Base-by-base conservation (phyloP, 2,888 invertebrate species). In the Thera britannica region DNA sequence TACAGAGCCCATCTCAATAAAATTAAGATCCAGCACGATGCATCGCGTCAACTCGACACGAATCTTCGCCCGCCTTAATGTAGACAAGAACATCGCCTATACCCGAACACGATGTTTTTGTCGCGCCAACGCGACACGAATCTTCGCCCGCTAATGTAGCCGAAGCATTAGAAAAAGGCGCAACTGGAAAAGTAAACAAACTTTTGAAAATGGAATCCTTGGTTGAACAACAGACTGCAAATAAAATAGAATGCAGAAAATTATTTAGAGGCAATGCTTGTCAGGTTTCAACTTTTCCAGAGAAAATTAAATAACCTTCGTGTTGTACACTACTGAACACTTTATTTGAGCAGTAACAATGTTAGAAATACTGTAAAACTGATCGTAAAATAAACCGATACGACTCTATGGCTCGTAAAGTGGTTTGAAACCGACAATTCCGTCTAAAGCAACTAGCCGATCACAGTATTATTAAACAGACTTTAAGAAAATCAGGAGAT, bases 381-480 rank as follows among this genome's bases (percentile, higher is more conserved):
- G 36, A n/a, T 62, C 49, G 67, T 62, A 59, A 62, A 62, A 57
- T 66, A 23, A 52, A 62, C 38, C 41, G 46, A 67, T 62, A 67
- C 54, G 46, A 48, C 41, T 48, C 7, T 38, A 49, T 49, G 3
- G 49, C 35, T 67, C 58, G 49, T 59, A 62, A 67, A 67, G 38
- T 55, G 7, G 58, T 41, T n/a, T 12, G 52, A 52, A 52, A 52
- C 6, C 52, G 23, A 52, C 52, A 34, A 6, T 12, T 12, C 12
- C 23, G 23, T 2, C 51, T 23, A 51, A 12, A 51, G 6, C 51
- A 51, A 49, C 12, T 12, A 51, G 23, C 7, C 12, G 4, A 51
- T 23, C 12, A 3, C 12, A 4, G 12, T 51, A 23, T 23, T 7
- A n/a, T 48, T 51, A 12, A 51, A 23, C 23, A 23, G 23, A 23